phyloP scores from a whole-genome alignment of 1,140 invertebrate genomes.

The Procambarus virginalis region DNA sequence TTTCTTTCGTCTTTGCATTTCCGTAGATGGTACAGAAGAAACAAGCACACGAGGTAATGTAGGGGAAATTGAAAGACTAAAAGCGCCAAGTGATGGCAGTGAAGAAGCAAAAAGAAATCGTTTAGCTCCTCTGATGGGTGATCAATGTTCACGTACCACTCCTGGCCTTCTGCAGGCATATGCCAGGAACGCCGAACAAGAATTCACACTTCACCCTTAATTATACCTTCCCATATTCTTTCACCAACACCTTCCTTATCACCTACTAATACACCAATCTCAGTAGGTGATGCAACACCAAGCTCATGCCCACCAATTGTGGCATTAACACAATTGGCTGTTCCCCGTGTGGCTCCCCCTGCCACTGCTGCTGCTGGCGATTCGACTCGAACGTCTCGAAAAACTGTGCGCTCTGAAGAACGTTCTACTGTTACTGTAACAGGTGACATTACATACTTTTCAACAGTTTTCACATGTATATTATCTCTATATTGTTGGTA shows the following conservation, averaged over 20 bases:
- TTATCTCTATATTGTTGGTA: background rate
- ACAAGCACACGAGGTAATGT: constrained; percentile 15
- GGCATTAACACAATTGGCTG: constrained; percentile 38
- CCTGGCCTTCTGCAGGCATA: constrained; percentile 33
- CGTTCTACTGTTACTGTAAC: constrained; percentile 11
- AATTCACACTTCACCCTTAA: constrained; percentile 15
- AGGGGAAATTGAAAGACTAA: constrained; percentile 13
- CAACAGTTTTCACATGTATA: background rate
- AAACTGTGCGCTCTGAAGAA: constrained; percentile 27
- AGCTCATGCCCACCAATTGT: constrained; percentile 40
- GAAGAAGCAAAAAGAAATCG: constrained; percentile 30
- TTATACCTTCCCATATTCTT: constrained; percentile 2
- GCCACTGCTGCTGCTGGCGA: constrained; percentile 37
- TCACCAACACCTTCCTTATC: constrained; percentile 36
- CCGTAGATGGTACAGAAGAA: constrained; percentile 19
- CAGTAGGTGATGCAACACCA: constrained; percentile 34
- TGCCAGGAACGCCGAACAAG: constrained; percentile 19
- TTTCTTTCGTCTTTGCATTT: constrained; percentile 9
- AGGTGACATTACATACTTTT: background rate
- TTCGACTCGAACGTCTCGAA: constrained; percentile 28
- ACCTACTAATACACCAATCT: constrained; percentile 37
- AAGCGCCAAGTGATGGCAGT: constrained; percentile 9
- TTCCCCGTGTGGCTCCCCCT: constrained; percentile 40
- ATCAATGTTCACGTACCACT: constrained; percentile 41
- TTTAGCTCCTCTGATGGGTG: constrained; percentile 29